These are phyloP conservation scores for Euproctis similis DNA, from an alignment of 2,888 invertebrate species.

Conservation along the genomic window DNA sequence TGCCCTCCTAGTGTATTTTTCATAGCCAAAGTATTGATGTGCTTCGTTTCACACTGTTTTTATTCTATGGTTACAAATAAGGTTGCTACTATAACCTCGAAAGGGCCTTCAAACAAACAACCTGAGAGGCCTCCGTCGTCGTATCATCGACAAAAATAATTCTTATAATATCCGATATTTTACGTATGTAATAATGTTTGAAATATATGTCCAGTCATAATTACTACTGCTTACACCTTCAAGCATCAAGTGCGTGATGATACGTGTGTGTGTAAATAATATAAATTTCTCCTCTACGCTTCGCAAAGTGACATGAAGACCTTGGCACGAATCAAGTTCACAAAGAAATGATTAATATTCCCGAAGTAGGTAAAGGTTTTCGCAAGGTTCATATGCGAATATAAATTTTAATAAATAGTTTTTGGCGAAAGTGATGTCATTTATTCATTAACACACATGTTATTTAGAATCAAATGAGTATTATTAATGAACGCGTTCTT, in stretches of 20 bases:
- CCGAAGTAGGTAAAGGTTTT: background rate
- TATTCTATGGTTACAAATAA: slow-evolving; percentile 16
- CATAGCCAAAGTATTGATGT: too few relatives aligned
- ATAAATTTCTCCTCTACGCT: background rate
- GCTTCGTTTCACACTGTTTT: too few relatives aligned
- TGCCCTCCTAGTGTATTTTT: too few relatives aligned
- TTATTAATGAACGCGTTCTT: too few relatives aligned
- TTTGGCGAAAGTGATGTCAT: too few relatives aligned
- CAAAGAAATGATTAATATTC: slow-evolving; percentile 4
- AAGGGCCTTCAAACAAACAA: slow-evolving; percentile 63
- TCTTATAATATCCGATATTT: slow-evolving; percentile 40
- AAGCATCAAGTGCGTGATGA: too few relatives aligned
- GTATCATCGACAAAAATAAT: slow-evolving; percentile 51
- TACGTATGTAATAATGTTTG: slow-evolving; percentile 1
- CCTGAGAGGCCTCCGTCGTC: slow-evolving; percentile 56
- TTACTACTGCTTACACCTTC: too few relatives aligned
- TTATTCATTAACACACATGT: too few relatives aligned
- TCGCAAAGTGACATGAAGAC: background rate
- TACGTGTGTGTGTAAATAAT: too few relatives aligned
- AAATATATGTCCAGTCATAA: background rate
- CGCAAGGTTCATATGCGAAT: background rate
- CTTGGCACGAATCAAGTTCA: slow-evolving; percentile 1
- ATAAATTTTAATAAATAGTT: too few relatives aligned
- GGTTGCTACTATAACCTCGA: slow-evolving; percentile 50
- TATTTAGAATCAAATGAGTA: too few relatives aligned